phyloP scores from a whole-genome alignment of 2,113 vertebrate species.

The Falco punctatus region DNA sequence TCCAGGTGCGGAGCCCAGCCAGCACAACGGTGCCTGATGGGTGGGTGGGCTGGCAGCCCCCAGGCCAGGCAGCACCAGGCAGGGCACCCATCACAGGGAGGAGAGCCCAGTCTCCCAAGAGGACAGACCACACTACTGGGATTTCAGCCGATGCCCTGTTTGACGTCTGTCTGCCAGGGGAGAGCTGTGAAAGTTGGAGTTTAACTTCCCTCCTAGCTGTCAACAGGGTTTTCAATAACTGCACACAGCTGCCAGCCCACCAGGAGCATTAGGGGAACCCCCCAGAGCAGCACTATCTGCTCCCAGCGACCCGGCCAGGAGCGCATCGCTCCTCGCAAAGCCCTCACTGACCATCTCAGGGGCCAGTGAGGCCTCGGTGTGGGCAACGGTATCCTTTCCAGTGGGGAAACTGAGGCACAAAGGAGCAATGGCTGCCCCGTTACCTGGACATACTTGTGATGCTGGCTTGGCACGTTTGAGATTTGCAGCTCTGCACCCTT shows the following conservation, averaged over 20 bases:
- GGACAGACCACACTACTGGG: neutral
- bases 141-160: neutral
- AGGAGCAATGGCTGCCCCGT: neutral
- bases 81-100: neutral
- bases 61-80: neutral
- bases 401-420: neutral
- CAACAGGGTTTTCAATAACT: neutral
- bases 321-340: neutral
- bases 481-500: neutral
- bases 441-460: accelerated
- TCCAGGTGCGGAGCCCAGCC: neutral
- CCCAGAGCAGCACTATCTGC: neutral
- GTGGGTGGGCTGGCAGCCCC: too few relatives aligned
- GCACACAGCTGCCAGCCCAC: neutral
- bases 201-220: neutral
- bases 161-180: neutral
- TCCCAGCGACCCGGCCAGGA: accelerated
- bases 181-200: neutral
- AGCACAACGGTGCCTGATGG: too few relatives aligned
- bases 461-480: neutral
- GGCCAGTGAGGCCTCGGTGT: accelerated
- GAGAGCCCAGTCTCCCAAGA: neutral
- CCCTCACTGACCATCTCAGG: accelerated
- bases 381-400: too few relatives aligned
- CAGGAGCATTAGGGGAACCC: too few relatives aligned